Conservation (phyloP, 2,113 vertebrate species). For the Cottus gobio region DNA sequence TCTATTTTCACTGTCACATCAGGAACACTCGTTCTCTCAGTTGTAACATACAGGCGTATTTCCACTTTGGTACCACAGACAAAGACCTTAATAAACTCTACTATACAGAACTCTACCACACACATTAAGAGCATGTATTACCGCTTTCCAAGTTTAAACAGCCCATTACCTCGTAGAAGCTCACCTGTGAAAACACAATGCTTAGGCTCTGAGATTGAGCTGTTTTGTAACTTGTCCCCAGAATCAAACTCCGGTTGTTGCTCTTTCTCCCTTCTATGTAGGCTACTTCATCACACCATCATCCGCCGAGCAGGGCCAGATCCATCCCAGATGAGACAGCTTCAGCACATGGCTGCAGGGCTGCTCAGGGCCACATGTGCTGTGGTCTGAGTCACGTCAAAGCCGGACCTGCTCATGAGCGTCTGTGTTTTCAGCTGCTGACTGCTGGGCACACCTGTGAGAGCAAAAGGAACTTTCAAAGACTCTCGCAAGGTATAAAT, state of each 20-base stretch:
- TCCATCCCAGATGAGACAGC: conserved; percentile 31
- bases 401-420: conserved; percentile 13
- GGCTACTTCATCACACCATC: conserved; percentile 23
- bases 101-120: no score
- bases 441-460: conserved; percentile 68
- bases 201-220: neutral
- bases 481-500: conserved; percentile 53
- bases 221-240: neutral
- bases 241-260: neutral
- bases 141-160: neutral
- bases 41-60: neutral
- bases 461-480: conserved; percentile 50
- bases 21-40: no score
- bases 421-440: conserved; percentile 70
- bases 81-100: neutral
- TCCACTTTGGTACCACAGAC: no score
- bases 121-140: neutral
- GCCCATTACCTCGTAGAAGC: neutral
- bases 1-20: neutral
- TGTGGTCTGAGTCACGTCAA: conserved; percentile 47
- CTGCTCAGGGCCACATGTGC: conserved; percentile 17
- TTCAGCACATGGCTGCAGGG: conserved; percentile 12
- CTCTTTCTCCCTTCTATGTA: neutral
- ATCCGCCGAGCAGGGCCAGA: conserved; percentile 13
- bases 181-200: conserved; percentile 1